Evolutionary conservation across 2,113 vertebrate genomes (phyloP), one percentile per base, ranked within the genome.

Genomic region (Paramisgurnus dabryanus): DNA sequence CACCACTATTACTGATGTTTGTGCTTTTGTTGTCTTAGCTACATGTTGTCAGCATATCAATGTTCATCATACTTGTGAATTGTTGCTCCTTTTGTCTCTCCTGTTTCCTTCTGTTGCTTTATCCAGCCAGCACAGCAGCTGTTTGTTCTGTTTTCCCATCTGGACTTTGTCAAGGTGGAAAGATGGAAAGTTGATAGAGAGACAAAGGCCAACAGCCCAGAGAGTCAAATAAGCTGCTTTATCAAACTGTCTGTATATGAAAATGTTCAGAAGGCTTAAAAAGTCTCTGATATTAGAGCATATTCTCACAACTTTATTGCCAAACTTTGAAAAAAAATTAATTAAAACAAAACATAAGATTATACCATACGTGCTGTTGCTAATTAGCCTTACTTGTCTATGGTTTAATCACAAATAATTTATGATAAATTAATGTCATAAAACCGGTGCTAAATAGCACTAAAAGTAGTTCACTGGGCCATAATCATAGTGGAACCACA

Each of bases 101-200:
- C 27, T 53, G 61, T 49, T 41, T 61, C 15, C 3, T n/a, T 72
- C 22, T 27, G n/a, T 11, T 7, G 40, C 69, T 60, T 3, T 63
- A 11, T 18, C n/a, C 58, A 64, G 41, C 41, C 58, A 75, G 57
- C 12, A 75, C 74, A 76, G 74, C 74, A 76, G 74, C 60, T 76
- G 74, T 66, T 76, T 76, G 61, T 41, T 53, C 74, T 53, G 63
- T 76, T 27, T 66, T 53, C 27, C 73, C 63, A 66, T 76, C 74
- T 76, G 74, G 74, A 76, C 47, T 76, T 53, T 66, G 74, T 76
- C 74, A 76, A 66, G 47, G 47, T 66, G 74, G 61, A 76, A 65
- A 27, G 27, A 65, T 66, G 10, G 5, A 76, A 47, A 76, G 22
- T 22, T 22, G 43, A 72, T 58, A 72, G 15, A 74, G 1, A 63